Base-by-base conservation (phyloP, 2,888 invertebrate species). In the Mylabris sibirica region DNA sequence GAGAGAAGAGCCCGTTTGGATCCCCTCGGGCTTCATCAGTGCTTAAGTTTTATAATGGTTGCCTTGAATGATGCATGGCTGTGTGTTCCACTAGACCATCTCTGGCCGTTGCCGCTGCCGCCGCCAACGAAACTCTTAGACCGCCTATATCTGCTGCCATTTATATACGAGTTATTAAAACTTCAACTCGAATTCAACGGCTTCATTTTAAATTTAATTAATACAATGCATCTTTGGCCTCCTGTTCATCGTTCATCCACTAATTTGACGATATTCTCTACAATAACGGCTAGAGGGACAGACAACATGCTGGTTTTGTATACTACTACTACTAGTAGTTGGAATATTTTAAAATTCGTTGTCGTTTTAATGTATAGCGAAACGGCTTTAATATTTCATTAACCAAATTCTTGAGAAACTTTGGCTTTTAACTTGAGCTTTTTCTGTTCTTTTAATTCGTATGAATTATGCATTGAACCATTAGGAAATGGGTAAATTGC, bases 31-130 rank as follows among this genome's bases (percentile, higher is more conserved):
- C 77, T 77, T 78, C 77, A 77, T 78, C 79, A 77, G 75, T 74
- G 75, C 76, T 78, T 75, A 78, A 79, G 76, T 79, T 79, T 79
- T 78, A 76, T 79, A 79, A 79, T 78, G 79, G 78, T 74, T 75
- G 62, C n/a, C 74, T 76, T 78, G 78, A 78, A 79, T 79, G 79
- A 78, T 79, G 79, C 77, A 79, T 79, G 68, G 77, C 77, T 64
- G 72, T 67, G 69, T 69, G 64, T 44, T 61, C 35, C 3, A 57
- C 22, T 57, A 57, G 57, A 57, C 57, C 24, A 57, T 57, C 57
- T 57, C 14, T 57, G 24, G 22, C 26, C 20, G n/a, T n/a, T n/a
- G 20, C 8, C 26, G 34, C 67, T 68, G 72, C 70, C 71, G 69
- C 70, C 60, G 67, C 66, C 62, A 64, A 49, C 20, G 14, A 34